A percentile compares a stretch with the other conserved stretches of the same genome.
phyloP scores from a whole-genome alignment of 2,888 invertebrate species.

The Theretra japonica region DNA sequence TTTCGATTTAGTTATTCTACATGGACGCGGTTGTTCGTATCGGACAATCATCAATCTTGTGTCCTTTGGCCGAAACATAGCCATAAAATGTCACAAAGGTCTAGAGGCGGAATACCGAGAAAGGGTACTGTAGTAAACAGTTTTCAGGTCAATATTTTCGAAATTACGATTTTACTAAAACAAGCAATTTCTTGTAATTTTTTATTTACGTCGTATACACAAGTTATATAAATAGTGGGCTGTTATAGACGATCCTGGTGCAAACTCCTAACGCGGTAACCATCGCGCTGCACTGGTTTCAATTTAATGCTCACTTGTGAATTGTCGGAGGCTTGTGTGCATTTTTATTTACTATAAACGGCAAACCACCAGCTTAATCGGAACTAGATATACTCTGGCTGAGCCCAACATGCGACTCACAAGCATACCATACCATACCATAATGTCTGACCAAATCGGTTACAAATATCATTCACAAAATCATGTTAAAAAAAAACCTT shows the following conservation, averaged over 20 bases:
- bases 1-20: constrained; percentile 49
- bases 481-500: too few relatives aligned
- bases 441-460: too few relatives aligned
- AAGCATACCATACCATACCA: too few relatives aligned
- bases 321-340: too few relatives aligned
- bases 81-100: constrained; percentile 11
- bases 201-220: neutral
- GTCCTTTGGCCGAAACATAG: constrained; percentile 23
- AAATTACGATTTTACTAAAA: neutral
- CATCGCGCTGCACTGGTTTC: too few relatives aligned
- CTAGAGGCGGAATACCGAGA: neutral
- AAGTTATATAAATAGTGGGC: too few relatives aligned
- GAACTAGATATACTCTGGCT: too few relatives aligned
- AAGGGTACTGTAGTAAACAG: neutral
- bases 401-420: too few relatives aligned
- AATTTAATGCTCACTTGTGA: too few relatives aligned
- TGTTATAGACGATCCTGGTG: neutral
- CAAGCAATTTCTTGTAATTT: neutral
- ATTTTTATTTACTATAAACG: too few relatives aligned
- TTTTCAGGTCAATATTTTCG: neutral
- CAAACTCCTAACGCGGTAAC: neutral
- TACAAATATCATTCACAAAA: too few relatives aligned
- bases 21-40: constrained; percentile 37
- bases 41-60: constrained; percentile 48
- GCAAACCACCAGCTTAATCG: too few relatives aligned